phyloP scores from a whole-genome alignment of 2,113 vertebrate genomes.

The Psilopogon haemacephalus region DNA sequence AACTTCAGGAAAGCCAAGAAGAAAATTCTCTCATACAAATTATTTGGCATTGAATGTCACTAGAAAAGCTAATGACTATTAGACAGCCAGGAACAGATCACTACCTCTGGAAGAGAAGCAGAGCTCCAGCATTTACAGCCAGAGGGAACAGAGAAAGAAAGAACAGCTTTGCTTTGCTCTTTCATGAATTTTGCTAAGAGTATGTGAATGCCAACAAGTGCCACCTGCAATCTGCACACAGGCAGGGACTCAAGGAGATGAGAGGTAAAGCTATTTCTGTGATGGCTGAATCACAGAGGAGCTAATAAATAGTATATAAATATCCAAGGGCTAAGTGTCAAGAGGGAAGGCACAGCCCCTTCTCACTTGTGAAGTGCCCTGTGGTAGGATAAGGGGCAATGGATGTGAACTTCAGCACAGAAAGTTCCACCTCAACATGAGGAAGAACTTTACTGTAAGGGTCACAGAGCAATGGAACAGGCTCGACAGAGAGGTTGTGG shows the following conservation, averaged over 20 bases:
- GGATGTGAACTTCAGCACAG: no score
- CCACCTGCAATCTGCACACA: neutral
- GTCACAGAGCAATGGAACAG: no score
- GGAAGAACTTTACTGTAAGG: no score
- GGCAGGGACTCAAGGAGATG: neutral
- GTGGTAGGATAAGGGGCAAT: no score
- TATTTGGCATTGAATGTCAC: neutral
- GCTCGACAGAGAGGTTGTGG: no score
- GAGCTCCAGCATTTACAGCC: neutral
- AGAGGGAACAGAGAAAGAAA: neutral
- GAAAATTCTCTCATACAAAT: neutral
- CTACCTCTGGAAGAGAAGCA: neutral
- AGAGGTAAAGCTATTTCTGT: neutral
- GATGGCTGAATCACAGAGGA: no score
- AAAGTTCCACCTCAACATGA: no score
- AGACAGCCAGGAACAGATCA: neutral
- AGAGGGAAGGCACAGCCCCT: no score
- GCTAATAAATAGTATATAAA: no score
- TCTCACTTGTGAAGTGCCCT: no score
- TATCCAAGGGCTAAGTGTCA: no score
- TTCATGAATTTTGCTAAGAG: neutral
- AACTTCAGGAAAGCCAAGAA: neutral
- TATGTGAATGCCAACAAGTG: neutral
- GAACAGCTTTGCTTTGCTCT: neutral
- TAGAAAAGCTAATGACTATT: neutral